phyloP scores from a whole-genome alignment of 2,797 vertebrate species.

The Gallinago stenura region DNA sequence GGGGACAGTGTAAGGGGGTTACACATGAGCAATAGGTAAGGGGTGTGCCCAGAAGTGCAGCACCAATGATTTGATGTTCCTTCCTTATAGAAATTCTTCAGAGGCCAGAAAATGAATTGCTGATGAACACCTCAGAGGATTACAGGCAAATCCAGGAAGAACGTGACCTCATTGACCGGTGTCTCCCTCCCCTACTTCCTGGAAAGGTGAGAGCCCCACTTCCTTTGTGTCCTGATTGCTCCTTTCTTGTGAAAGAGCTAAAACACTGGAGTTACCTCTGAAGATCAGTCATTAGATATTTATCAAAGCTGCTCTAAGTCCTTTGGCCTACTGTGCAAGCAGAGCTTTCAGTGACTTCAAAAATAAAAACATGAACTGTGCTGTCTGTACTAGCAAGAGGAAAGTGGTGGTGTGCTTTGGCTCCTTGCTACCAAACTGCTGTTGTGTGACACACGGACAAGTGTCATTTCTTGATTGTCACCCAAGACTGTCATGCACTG shows the following conservation, averaged over 20 bases:
- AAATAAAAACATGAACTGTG: not conserved
- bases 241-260: not conserved
- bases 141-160: slow-evolving; percentile 88
- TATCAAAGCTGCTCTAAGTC: not conserved
- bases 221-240: not conserved
- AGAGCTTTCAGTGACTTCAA: not conserved
- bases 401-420: not conserved
- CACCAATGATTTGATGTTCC: not conserved
- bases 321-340: not conserved
- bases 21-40: not conserved
- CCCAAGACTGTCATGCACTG: not conserved
- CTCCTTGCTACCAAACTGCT: not conserved
- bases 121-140: slow-evolving; percentile 85
- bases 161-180: slow-evolving; percentile 80
- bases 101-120: slow-evolving; percentile 82
- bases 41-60: not conserved
- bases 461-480: not conserved
- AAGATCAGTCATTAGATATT: not conserved
- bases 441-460: not conserved
- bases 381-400: not conserved
- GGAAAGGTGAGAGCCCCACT: slow-evolving; percentile 81
- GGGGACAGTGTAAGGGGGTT: not conserved
- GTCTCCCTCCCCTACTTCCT: slow-evolving; percentile 79
- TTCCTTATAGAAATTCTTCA: slow-evolving; percentile 74
- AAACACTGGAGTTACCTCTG: not conserved